phyloP scores from a whole-genome alignment of 2,113 vertebrate genomes.

The Etheostoma cragini region DNA sequence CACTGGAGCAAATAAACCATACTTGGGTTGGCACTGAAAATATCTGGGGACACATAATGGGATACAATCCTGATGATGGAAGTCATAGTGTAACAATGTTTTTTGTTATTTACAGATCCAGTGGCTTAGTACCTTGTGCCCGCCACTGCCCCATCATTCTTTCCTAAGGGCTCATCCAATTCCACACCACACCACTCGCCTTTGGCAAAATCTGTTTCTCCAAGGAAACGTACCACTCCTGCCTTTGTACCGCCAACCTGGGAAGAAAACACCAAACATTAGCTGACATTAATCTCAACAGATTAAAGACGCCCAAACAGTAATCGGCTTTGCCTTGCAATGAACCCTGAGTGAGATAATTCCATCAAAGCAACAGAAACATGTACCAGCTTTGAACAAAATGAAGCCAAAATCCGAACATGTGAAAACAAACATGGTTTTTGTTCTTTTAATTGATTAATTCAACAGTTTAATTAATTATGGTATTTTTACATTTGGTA shows the following conservation, averaged over 20 bases:
- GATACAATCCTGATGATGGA: slow-evolving; percentile 18
- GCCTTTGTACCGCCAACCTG: slow-evolving; percentile 98
- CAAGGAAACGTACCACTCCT: slow-evolving; percentile 95
- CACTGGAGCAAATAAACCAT: slow-evolving; percentile 97
- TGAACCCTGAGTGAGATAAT: slow-evolving; percentile 58
- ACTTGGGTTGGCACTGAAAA: slow-evolving; percentile 97
- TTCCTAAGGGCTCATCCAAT: slow-evolving; percentile 95
- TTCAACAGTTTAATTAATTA: too few species aligned
- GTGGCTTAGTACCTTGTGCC: slow-evolving; percentile 89
- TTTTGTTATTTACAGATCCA: background rate
- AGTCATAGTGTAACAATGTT: background rate
- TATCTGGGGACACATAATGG: slow-evolving; percentile 84
- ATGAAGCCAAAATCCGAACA: slow-evolving; percentile 11
- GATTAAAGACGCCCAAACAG: slow-evolving; percentile 34
- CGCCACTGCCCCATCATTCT: slow-evolving; percentile 97
- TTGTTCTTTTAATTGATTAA: slow-evolving; percentile 3
- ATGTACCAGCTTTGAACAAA: slow-evolving; percentile 1
- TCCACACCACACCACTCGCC: slow-evolving; percentile 99
- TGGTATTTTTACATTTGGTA: too few species aligned
- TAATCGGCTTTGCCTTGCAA: slow-evolving; percentile 57
- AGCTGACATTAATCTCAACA: slow-evolving; percentile 36
- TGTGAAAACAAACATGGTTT: background rate
- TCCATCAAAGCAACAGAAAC: slow-evolving; percentile 48
- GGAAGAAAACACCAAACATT: slow-evolving; percentile 25
- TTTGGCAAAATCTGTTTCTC: slow-evolving; percentile 98